Evolutionary conservation across 2,113 vertebrate genomes (phyloP), one percentile per base, ranked within the genome.

Genomic region (Poeciliopsis turrubarensis): DNA sequence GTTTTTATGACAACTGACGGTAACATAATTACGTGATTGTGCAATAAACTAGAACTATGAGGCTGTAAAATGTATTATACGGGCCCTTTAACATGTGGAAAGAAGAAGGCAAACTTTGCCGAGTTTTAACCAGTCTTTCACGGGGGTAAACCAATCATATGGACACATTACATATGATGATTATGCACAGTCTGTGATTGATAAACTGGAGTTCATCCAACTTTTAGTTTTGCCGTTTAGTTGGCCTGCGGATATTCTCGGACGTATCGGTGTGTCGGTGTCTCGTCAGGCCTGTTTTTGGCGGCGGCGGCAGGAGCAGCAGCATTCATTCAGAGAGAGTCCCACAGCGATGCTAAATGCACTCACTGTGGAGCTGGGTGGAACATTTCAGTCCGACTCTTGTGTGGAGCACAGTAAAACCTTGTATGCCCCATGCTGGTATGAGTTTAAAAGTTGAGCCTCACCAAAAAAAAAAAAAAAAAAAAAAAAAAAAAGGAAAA

Each of bases 371-470:
- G 76, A 54, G 72, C 10, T 44, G 79, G 73, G 72, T 17, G 80
- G 80, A 78, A 72, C 75, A n/a, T 87, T 81, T 77, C 65, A 77
- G 22, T 47, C 25, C 69, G 66, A n/a, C 64, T 80, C 78, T 78
- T 39, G 22, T 60, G 65, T 32, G 13, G 69, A 65, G 73, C 25
- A 91, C 86, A 90, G 85, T 83, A 39, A 29, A 74, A 79, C 85
- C 80, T 88, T 90, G 82, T 90, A 65, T 78, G 12, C 22, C 1
- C 67, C n/a, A 0, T 83, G 87, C 85, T 88, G 26, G 74, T 73
- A 83, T 85, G 70, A 80, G 61, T 81, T 84, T 51, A 47, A 4
- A 60, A 68, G 68, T 27, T 15, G 14, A 61, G 62, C 30, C 31
- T 32, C 62, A 73, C n/a, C n/a, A n/a, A n/a, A n/a, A n/a, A n/a